Base-by-base conservation (phyloP, 2,888 invertebrate species). In the Leptura quadrifasciata region DNA sequence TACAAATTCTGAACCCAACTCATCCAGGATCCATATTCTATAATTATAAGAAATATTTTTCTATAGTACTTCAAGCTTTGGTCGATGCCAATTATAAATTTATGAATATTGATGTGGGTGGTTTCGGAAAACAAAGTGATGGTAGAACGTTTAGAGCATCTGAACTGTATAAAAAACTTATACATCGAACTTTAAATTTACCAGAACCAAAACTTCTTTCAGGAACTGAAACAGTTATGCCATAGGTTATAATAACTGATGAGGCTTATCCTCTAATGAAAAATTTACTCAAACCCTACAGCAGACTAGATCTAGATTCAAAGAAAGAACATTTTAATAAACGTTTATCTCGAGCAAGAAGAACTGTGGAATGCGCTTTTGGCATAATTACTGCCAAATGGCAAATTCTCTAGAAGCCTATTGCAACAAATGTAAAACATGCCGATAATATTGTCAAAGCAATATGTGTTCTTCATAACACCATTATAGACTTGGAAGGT, bases 311-410 rank as follows among this genome's bases (percentile, higher is more conserved):
- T 10, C 18, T 68, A 27, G 27, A 54, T 24, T 24, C 15, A 17
- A 75, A 81, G n/a, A 35, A 65, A 61, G 75, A 77, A 78, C 58
- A 57, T 27, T 81, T 79, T 74, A 80, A 81, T 80, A 60, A 69
- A 54, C 57, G 82, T 17, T 61, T 80, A 65, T 78, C 78, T 18
- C 63, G 82, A 27, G 79, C 80, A 5, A 74, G 81, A 74, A 52
- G 76, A 31, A 71, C 68, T 9, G 86, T 86, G 94, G 80, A 81
- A 79, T 81, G 81, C 74, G 75, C n/a, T 15, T 79, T 80, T 74
- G 78, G 77, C 2, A 79, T 79, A n/a, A 21, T 79, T 8, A 10
- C 21, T 3, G 35, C 76, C n/a, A 81, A 80, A 76, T 80, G 78
- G 79, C 75, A 72, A 75, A 64, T 79, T 52, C 47, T 80, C 24